These are phyloP conservation scores for Mamestra configurata DNA, from an alignment of 1,140 invertebrate genomes.

Conservation along the genomic window DNA sequence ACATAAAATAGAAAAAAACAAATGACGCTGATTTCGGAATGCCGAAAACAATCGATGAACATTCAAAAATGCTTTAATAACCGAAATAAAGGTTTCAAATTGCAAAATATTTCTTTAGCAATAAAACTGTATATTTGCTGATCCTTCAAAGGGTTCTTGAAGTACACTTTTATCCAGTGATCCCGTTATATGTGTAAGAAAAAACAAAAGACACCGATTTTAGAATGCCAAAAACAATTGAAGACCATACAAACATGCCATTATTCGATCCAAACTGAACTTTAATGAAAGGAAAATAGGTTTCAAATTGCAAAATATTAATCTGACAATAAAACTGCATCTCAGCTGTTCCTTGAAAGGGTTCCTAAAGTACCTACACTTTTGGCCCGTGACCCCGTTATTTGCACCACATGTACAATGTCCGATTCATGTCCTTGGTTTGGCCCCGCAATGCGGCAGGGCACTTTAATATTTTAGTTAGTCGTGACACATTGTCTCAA, in stretches of 20 bases:
- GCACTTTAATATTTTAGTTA: constrained; percentile 51
- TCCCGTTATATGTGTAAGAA: no score
- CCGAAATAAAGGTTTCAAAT: not conserved
- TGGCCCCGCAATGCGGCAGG: constrained; percentile 46
- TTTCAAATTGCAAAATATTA: not conserved
- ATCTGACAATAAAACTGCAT: not conserved
- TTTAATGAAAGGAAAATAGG: not conserved
- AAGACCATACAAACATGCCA: no score
- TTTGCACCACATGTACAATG: constrained; percentile 32
- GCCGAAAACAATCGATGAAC: not conserved
- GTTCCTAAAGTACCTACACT: not conserved
- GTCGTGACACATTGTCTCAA: constrained; percentile 24
- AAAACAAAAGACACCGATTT: no score
- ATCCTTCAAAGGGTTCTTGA: no score
- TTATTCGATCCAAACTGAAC: not conserved
- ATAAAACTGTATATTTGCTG: not conserved
- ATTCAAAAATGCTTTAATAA: not conserved
- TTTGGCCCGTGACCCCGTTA: not conserved
- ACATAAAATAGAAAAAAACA: not conserved
- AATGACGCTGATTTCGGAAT: no score
- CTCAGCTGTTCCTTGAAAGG: not conserved
- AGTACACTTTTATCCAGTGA: no score
- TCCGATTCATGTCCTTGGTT: constrained; percentile 40
- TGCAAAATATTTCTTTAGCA: not conserved
- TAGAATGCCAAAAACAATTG: no score